Conservation (phyloP, 2,797 vertebrate genomes). For the Moxostoma hubbsi region DNA sequence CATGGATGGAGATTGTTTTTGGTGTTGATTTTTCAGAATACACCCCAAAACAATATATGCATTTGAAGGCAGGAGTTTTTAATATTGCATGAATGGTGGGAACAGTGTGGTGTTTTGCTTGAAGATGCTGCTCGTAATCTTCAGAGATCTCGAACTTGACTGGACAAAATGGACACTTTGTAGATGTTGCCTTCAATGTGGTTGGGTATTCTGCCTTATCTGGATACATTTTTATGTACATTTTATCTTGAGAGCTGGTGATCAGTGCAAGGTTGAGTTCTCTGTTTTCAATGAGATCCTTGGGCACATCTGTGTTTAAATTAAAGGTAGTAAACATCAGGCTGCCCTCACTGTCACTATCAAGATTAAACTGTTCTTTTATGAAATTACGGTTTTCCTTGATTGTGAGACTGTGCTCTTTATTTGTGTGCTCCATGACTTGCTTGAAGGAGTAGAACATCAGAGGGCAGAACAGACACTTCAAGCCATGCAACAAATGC, state of each 20-base stretch:
- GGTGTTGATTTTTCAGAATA: conserved; percentile 86
- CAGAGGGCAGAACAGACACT: conserved; percentile 84
- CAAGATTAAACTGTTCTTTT: conserved; percentile 77
- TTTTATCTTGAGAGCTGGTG: conserved; percentile 67
- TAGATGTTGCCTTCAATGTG: conserved; percentile 50
- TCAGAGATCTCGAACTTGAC: conserved; percentile 73
- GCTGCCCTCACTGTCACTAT: conserved; percentile 74
- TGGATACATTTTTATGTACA: conserved; percentile 84
- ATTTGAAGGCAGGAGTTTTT: conserved; percentile 88
- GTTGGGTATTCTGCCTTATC: conserved; percentile 64
- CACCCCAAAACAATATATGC: conserved; percentile 88
- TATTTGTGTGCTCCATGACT: conserved; percentile 79
- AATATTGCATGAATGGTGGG: conserved; percentile 86
- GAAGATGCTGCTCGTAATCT: conserved; percentile 82
- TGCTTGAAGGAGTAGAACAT: conserved; percentile 85
- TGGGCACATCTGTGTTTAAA: conserved; percentile 77
- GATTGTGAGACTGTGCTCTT: conserved; percentile 76
- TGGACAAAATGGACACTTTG: conserved; percentile 82
- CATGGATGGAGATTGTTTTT: conserved; percentile 84
- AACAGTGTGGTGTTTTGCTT: conserved; percentile 84
- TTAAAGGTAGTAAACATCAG: conserved; percentile 82
- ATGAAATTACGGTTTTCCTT: conserved; percentile 76
- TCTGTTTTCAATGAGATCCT: conserved; percentile 80
- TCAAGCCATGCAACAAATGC: conserved; percentile 85
- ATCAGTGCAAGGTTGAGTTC: conserved; percentile 84